Evolutionary conservation across 2,113 vertebrate genomes (phyloP), one percentile per base, ranked within the genome.

Genomic region (Petrocephalus microphthalmus): DNA sequence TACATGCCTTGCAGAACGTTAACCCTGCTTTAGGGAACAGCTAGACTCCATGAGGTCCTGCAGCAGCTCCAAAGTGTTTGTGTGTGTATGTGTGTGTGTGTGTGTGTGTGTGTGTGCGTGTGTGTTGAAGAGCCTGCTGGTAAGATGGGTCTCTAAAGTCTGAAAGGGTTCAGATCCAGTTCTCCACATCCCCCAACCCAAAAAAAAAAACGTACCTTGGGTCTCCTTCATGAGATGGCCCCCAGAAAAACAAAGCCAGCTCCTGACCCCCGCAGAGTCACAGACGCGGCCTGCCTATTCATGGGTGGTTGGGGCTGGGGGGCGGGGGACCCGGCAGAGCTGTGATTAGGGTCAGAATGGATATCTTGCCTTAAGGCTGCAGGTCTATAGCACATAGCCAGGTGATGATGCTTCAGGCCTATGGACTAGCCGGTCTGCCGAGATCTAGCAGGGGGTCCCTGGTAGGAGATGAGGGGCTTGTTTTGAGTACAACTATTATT

Each of bases 1-100:
- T 88, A 88, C 87, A 89, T n/a, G 25, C 74, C 85, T 53, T 88
- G 83, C 87, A 86, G 81, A 85, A 89, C 86, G 29, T 71, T 53
- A 86, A 88, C 49, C 67, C 81, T 87, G 86, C 88, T 88, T 33
- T 52, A 64, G 90, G 84, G 86, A 67, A 19, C n/a, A 53, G 78
- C 84, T 15, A 84, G 64, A 81, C 19, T 54, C 81, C 64, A 20
- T 74, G 45, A 60, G 47, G 82, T 87, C 81, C 45, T 3, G 37
- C 64, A 29, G 56, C 51, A 52, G 47, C 81, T 87, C 81, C 45
- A 47, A 15, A 47, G 10, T 0, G 20, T 49, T 42, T 83, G 81
- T 22, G 81, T 83, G 52, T 45, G 78, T 37, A 7, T 37, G 37
- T 53, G 84, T 85, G 84, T 54, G 51, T 85, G 25, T 49, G 42